Conservation (phyloP, 2,888 invertebrate genomes). For the Drosophila meridiana region DNA sequence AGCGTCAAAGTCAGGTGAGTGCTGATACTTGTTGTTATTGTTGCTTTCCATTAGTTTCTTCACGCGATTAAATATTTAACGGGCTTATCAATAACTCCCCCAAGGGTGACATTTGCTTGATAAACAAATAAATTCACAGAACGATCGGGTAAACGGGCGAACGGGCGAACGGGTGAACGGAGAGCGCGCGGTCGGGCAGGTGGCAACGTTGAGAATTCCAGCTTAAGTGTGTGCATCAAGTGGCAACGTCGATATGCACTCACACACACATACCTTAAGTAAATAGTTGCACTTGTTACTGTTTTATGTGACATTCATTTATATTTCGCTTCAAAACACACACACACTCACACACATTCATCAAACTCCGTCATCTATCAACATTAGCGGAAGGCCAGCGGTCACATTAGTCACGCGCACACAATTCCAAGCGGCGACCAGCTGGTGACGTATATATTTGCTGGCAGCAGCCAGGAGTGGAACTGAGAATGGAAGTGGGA, state of each 20-base stretch:
- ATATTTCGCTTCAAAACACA: slow-evolving; percentile 8
- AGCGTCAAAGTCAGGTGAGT: slow-evolving; percentile 69
- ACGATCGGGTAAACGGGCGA: not conserved
- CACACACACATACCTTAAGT: slow-evolving; percentile 17
- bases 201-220: slow-evolving; percentile 13
- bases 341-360: slow-evolving; percentile 22
- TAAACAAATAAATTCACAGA: slow-evolving; percentile 56
- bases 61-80: slow-evolving; percentile 76
- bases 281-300: slow-evolving; percentile 27
- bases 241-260: slow-evolving; percentile 24
- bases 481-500: not conserved
- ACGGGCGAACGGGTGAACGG: not conserved
- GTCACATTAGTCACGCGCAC: slow-evolving; percentile 42
- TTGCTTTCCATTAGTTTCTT: slow-evolving; percentile 49
- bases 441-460: slow-evolving; percentile 41
- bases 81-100: slow-evolving; percentile 72
- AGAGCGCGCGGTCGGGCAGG: not conserved
- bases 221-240: slow-evolving; percentile 32
- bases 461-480: slow-evolving; percentile 20
- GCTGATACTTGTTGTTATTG: slow-evolving; percentile 30
- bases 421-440: slow-evolving; percentile 26
- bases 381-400: slow-evolving; percentile 24
- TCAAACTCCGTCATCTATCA: slow-evolving; percentile 48
- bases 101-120: slow-evolving; percentile 72
- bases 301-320: slow-evolving; percentile 21